Percentiles rank a stretch among this genome's conserved stretches.
phyloP scores from a whole-genome alignment of 2,113 vertebrate genomes.

The Pseudois nayaur region DNA sequence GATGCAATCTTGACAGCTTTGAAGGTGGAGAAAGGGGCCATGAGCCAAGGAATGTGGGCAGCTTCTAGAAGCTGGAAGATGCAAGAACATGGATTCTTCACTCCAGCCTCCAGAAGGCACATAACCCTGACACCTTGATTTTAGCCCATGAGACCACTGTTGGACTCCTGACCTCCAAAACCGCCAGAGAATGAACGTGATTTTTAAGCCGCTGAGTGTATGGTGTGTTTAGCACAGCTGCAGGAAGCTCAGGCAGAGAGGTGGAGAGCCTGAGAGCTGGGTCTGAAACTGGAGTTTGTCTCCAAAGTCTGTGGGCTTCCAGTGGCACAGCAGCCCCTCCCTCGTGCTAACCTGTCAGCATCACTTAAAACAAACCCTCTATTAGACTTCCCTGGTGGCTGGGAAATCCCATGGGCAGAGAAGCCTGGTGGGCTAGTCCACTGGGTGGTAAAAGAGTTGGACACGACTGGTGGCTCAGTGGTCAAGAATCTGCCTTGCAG shows the following conservation, averaged over 20 bases:
- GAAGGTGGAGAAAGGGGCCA: neutral
- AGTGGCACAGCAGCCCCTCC: accelerated
- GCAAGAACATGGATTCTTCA: neutral
- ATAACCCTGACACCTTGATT: neutral
- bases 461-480: neutral
- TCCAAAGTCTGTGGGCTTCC: neutral
- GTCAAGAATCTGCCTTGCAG: neutral
- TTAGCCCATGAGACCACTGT: neutral
- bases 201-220: accelerated
- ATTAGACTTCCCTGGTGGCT: neutral
- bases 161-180: neutral
- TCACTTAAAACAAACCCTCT: neutral
- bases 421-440: neutral
- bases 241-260: accelerated
- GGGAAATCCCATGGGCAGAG: neutral
- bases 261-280: neutral
- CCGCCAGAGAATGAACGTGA: accelerated
- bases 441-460: neutral
- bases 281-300: neutral
- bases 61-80: neutral
- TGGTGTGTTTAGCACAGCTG: neutral
- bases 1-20: neutral
- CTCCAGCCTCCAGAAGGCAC: neutral
- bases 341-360: neutral
- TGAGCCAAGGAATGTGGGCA: neutral